Evolutionary conservation across 2,113 vertebrate species (phyloP).

Genomic region (Plecturocebus donacophilus): DNA sequence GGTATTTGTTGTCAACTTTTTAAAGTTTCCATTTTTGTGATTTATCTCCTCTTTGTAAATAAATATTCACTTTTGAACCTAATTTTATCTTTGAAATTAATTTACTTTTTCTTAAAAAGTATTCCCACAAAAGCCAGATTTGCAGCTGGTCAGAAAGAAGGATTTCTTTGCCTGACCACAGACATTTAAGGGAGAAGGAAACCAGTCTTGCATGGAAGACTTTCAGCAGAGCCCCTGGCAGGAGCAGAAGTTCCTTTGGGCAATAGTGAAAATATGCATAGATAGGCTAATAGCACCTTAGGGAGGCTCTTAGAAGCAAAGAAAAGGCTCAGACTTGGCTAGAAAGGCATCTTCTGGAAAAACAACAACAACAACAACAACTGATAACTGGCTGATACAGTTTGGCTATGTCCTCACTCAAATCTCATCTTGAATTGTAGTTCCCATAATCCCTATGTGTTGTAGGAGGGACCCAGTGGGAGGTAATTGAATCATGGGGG

Average conservation of each 20-base stretch:
- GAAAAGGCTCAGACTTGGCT: neutral
- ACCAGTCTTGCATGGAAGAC: neutral
- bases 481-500: no score
- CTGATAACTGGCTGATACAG: neutral
- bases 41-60: conserved; percentile 14
- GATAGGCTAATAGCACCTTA: neutral
- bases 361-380: neutral
- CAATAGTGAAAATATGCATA: neutral
- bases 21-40: neutral
- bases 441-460: no score
- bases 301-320: neutral
- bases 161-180: neutral
- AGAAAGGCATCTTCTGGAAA: conserved; percentile 13
- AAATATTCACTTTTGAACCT: conserved; percentile 11
- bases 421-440: no score
- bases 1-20: neutral
- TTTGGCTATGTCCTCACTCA: no score
- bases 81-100: conserved; percentile 39
- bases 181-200: neutral
- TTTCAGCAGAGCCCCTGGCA: neutral
- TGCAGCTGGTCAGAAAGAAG: neutral
- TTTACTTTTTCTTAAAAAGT: neutral
- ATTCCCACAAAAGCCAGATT: conserved; percentile 30
- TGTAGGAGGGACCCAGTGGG: no score
- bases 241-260: neutral